These are phyloP conservation scores for Yponomeuta evonymella DNA, from an alignment of 2,888 invertebrate species.

Conservation along the genomic window DNA sequence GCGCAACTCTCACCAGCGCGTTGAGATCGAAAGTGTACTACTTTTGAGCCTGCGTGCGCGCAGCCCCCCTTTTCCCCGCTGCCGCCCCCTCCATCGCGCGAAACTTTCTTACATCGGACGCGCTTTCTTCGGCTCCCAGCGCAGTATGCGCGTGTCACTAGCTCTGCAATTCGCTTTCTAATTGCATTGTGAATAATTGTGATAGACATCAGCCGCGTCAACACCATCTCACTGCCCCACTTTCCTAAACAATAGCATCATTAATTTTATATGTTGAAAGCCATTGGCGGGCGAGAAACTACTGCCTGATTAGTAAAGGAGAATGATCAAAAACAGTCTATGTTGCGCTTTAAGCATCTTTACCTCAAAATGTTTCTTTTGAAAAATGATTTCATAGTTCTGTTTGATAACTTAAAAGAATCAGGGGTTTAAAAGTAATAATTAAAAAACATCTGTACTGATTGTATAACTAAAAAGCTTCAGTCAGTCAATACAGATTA, in stretches of 20 bases:
- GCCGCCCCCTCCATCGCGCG: conserved; percentile 31
- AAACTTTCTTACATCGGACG: conserved; percentile 66
- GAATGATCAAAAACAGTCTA: too few species aligned
- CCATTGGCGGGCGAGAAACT: background rate
- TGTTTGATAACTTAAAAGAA: too few species aligned
- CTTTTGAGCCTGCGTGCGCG: conserved; percentile 68
- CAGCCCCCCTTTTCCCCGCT: conserved; percentile 38
- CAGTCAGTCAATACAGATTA: too few species aligned
- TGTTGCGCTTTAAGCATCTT: too few species aligned
- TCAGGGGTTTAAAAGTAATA: too few species aligned
- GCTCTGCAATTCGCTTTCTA: conserved; percentile 72
- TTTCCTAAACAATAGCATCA: conserved; percentile 38
- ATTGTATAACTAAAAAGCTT: too few species aligned
- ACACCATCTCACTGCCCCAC: conserved; percentile 57
- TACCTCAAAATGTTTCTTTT: too few species aligned
- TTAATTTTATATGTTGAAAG: conserved; percentile 19
- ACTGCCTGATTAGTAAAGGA: background rate
- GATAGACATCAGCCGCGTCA: conserved; percentile 48
- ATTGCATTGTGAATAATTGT: conserved; percentile 69
- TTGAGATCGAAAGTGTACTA: conserved; percentile 74
- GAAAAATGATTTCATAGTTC: too few species aligned
- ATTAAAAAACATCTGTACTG: too few species aligned
- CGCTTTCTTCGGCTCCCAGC: conserved; percentile 65
- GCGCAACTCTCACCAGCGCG: conserved; percentile 74
- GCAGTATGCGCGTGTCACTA: conserved; percentile 32